A percentile compares a stretch with the other conserved stretches of the same genome.
Evolutionary conservation across 2,113 vertebrate genomes (phyloP).

Genomic region (Octodon degus): DNA sequence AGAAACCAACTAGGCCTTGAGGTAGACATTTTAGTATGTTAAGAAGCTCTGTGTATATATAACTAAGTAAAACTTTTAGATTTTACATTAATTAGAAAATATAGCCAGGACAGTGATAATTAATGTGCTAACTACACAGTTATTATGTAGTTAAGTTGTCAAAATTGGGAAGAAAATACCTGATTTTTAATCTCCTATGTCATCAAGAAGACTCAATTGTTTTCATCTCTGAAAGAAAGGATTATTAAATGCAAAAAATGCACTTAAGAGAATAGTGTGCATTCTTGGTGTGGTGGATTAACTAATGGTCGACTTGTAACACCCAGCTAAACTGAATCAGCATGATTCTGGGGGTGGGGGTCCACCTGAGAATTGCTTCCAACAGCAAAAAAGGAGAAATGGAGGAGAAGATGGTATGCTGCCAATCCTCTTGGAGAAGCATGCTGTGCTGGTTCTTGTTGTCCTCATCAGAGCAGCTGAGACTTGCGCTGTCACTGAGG

Average conservation of each 20-base stretch:
- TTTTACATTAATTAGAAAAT: conserved; percentile 40
- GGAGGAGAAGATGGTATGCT: neutral
- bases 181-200: neutral
- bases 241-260: neutral
- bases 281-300: neutral
- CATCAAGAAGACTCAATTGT: conserved; percentile 17
- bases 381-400: neutral
- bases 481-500: too few relatives aligned
- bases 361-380: neutral
- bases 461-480: too few relatives aligned
- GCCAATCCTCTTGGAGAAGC: neutral
- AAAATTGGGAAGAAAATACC: conserved; percentile 37
- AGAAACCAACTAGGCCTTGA: neutral
- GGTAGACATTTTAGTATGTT: neutral
- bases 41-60: neutral
- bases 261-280: neutral
- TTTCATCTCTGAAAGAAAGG: conserved; percentile 4
- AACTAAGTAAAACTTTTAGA: conserved; percentile 55
- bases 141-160: neutral
- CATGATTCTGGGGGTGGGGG: neutral
- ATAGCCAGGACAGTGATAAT: neutral
- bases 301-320: neutral
- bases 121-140: conserved; percentile 21
- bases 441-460: neutral
- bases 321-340: neutral